A percentile compares a stretch with the other conserved stretches of the same genome.
Evolutionary conservation across 2,888 invertebrate species (phyloP).

Genomic region (Coelopa pilipes): DNA sequence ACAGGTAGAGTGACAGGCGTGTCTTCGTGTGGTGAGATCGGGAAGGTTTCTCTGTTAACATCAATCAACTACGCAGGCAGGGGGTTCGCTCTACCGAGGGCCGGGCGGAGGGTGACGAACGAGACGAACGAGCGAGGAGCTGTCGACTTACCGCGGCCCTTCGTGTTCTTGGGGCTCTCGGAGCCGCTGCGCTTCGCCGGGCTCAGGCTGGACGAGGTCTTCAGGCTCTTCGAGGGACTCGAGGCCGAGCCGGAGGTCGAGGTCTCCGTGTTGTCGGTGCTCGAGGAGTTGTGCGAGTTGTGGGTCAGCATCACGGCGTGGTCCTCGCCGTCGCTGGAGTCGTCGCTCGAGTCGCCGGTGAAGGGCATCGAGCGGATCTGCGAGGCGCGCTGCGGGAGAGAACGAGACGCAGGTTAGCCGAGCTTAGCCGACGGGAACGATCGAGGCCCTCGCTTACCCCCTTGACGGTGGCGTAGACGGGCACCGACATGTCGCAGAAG

Average conservation of each 20-base stretch:
- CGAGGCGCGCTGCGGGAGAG: constrained; percentile 78
- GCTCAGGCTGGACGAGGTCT: constrained; percentile 85
- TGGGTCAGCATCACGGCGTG: constrained; percentile 67
- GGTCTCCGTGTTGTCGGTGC: constrained; percentile 72
- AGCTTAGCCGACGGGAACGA: not conserved
- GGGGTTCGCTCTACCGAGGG: constrained; percentile 9
- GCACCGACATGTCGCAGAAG: constrained; percentile 91
- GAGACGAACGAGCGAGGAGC: not conserved
- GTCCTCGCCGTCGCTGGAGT: constrained; percentile 93
- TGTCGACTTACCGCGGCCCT: constrained; percentile 76
- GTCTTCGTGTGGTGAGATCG: not conserved
- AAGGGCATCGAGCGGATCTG: constrained; percentile 97
- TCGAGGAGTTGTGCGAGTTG: constrained; percentile 67
- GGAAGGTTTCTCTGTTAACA: constrained; percentile 11
- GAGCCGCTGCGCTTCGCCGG: constrained; percentile 88
- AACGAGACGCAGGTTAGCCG: constrained; percentile 19
- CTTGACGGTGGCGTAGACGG: constrained; percentile 96
- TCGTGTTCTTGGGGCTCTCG: constrained; percentile 78
- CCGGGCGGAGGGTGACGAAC: no score
- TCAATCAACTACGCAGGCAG: constrained; percentile 48
- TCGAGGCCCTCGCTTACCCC: constrained; percentile 71
- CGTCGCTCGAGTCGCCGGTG: constrained; percentile 94
- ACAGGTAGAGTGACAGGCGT: not conserved
- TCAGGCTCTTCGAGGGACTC: constrained; percentile 87
- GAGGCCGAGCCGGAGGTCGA: constrained; percentile 75